Conservation (phyloP, 2,113 vertebrate genomes). For the Tachysurus vachellii region DNA sequence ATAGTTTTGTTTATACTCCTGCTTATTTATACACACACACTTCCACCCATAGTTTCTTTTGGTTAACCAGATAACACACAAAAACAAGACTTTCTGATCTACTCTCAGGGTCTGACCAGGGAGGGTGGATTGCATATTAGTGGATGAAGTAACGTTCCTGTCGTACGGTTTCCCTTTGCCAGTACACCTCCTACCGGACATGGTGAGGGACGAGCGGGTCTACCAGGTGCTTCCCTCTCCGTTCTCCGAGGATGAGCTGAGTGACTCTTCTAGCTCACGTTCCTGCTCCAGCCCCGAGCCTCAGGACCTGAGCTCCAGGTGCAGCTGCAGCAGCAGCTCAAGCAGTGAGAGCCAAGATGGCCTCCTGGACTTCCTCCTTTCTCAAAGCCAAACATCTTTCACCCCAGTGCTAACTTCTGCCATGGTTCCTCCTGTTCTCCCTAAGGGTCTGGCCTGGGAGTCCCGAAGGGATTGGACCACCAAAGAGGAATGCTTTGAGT, state of each 20-base stretch:
- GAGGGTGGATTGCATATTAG: conserved; percentile 96
- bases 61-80: background rate
- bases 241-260: conserved; percentile 89
- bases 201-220: conserved; percentile 79
- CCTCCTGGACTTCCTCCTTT: conserved; percentile 89
- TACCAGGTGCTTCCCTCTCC: conserved; percentile 86
- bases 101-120: conserved; percentile 66
- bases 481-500: conserved; percentile 85
- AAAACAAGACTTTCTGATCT: background rate
- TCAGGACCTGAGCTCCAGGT: conserved; percentile 58
- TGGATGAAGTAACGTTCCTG: conserved; percentile 87
- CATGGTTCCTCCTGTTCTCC: conserved; percentile 59
- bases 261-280: conserved; percentile 84
- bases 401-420: conserved; percentile 64
- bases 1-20: conserved; percentile 32
- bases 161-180: conserved; percentile 71
- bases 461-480: conserved; percentile 75
- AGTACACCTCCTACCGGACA: conserved; percentile 71
- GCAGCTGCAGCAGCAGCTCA: conserved; percentile 69
- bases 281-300: conserved; percentile 71
- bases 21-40: conserved; percentile 14
- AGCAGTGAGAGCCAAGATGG: conserved; percentile 85
- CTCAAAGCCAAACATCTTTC: conserved; percentile 72
- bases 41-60: conserved; percentile 15
- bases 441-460: conserved; percentile 80